Evolutionary conservation across 1,140 invertebrate species (phyloP).

Genomic region (Bombus vancouverensis): DNA sequence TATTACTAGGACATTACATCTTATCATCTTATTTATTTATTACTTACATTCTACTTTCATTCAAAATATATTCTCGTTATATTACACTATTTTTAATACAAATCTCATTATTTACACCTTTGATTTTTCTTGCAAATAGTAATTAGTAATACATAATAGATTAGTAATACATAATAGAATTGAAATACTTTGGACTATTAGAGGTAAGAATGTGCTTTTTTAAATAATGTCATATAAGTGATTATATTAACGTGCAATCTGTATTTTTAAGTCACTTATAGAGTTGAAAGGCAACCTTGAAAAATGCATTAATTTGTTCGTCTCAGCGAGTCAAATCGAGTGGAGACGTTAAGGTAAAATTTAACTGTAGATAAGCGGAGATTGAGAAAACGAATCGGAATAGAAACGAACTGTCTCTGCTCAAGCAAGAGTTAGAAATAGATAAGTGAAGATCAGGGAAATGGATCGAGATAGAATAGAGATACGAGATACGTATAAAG

Average conservation of each 20-base stretch:
- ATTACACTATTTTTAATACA: too few species aligned
- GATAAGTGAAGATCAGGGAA: conserved; percentile 44
- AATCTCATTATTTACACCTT: too few species aligned
- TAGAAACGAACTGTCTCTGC: conserved; percentile 24
- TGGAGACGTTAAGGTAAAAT: conserved; percentile 18
- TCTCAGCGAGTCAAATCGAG: neutral
- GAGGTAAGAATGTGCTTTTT: neutral
- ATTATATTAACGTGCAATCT: neutral
- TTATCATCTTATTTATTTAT: too few species aligned
- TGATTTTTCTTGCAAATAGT: too few species aligned
- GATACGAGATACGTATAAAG: conserved; percentile 10
- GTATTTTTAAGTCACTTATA: neutral
- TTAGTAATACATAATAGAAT: too few species aligned
- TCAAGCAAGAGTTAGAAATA: conserved; percentile 25
- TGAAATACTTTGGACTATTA: too few species aligned
- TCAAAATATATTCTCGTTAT: too few species aligned
- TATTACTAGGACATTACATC: too few species aligned
- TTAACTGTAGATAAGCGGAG: conserved; percentile 23
- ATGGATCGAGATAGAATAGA: conserved; percentile 42
- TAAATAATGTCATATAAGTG: neutral
- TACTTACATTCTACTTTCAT: too few species aligned
- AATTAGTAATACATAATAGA: too few species aligned
- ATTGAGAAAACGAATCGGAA: conserved; percentile 25
- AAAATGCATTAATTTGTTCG: neutral
- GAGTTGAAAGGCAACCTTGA: neutral